Evolutionary conservation across 92 coral and sea anemone species (phyloP).

Genomic region (Phenganax stokvisi): DNA sequence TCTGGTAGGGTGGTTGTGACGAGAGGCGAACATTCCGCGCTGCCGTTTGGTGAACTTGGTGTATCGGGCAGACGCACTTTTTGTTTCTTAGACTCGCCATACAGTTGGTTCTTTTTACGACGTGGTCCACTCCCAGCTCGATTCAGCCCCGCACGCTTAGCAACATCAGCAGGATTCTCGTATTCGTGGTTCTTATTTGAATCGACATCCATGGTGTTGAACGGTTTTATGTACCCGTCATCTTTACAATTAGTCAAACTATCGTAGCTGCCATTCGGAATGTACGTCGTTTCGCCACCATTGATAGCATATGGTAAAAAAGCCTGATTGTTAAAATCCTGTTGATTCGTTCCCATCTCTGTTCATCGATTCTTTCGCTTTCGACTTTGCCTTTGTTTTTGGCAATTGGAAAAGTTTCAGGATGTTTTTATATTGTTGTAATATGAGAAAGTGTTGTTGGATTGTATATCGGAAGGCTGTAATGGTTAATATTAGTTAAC

Average conservation of each 20-base stretch:
- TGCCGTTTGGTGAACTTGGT: constrained; percentile 20
- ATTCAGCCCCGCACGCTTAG: constrained; percentile 31
- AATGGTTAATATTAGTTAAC: constrained; percentile 9
- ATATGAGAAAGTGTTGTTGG: constrained; percentile 18
- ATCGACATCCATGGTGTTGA: constrained; percentile 3
- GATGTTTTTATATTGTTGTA: constrained; percentile 1
- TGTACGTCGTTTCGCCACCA: constrained; percentile 13
- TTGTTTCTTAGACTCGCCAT: constrained; percentile 26
- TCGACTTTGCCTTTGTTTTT: constrained; percentile 22
- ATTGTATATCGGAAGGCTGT: neutral
- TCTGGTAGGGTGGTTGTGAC: neutral
- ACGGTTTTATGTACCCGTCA: constrained; percentile 38
- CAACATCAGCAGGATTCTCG: constrained; percentile 36
- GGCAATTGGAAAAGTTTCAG: neutral
- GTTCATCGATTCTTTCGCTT: neutral
- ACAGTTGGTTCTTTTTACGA: constrained; percentile 27
- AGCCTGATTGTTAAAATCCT: constrained; percentile 30
- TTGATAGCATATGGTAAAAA: constrained; percentile 23
- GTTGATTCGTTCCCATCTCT: constrained; percentile 18
- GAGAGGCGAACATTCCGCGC: constrained; percentile 19
- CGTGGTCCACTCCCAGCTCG: constrained; percentile 35
- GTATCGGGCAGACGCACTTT: constrained; percentile 28
- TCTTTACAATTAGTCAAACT: constrained; percentile 26
- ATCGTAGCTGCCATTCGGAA: constrained; percentile 21
- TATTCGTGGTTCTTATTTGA: constrained; percentile 30